Conservation (phyloP, 1,140 invertebrate genomes). For the Muscidifurax raptorellus region DNA sequence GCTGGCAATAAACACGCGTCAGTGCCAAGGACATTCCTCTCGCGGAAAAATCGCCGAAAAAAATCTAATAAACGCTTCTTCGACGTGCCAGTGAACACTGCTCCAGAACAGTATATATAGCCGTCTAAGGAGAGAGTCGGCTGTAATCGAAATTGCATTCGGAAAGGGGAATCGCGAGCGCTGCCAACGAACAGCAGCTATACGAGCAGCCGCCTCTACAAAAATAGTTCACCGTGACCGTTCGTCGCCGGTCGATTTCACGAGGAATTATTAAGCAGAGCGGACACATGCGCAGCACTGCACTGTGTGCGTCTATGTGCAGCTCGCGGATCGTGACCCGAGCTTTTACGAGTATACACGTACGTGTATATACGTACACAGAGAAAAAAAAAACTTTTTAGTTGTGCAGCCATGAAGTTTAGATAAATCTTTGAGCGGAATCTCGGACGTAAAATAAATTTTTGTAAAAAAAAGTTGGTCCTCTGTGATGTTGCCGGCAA, state of each 20-base stretch:
- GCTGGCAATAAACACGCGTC: not conserved
- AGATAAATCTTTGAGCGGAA: not conserved
- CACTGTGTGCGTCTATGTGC: slow-evolving; percentile 20
- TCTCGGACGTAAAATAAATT: not conserved
- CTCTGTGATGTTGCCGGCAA: slow-evolving; percentile 51
- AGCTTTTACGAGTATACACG: not conserved
- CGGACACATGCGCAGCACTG: slow-evolving; percentile 28
- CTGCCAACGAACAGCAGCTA: slow-evolving; percentile 35
- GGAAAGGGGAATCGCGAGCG: slow-evolving; percentile 23
- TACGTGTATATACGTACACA: not conserved
- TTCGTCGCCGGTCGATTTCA: slow-evolving; percentile 59
- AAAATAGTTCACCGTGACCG: slow-evolving; percentile 63
- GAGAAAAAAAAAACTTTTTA: not conserved
- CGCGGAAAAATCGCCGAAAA: not conserved
- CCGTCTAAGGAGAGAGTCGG: not conserved
- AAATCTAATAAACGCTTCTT: not conserved
- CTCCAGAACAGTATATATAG: too few relatives aligned
- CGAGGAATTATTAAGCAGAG: slow-evolving; percentile 60
- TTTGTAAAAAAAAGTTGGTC: not conserved
- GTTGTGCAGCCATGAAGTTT: slow-evolving; percentile 19
- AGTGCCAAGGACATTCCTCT: not conserved
- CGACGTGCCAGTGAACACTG: too few relatives aligned
- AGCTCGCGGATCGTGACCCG: slow-evolving; percentile 43
- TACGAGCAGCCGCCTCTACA: slow-evolving; percentile 52
- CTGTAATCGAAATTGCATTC: not conserved